Conservation (phyloP, 2,888 invertebrate genomes). For the Trichopoda pennipes region DNA sequence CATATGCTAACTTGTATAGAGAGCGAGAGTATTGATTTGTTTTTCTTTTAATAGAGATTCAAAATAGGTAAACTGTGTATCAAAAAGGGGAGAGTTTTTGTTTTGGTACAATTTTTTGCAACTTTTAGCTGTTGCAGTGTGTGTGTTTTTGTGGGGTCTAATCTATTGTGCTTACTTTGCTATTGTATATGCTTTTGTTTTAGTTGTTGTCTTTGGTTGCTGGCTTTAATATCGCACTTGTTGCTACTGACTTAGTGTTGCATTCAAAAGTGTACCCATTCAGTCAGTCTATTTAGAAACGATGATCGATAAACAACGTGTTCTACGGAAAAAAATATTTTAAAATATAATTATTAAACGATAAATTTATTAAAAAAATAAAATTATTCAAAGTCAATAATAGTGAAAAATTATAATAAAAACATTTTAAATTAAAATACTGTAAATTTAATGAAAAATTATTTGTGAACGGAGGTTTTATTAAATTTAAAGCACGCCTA, state of each 20-base stretch:
- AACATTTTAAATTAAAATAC: background rate
- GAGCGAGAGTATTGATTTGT: constrained; percentile 12
- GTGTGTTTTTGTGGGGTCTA: background rate
- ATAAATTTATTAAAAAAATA: background rate
- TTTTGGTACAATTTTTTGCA: background rate
- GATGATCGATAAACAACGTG: constrained; percentile 70
- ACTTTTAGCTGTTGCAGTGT: background rate
- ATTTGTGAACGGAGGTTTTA: background rate
- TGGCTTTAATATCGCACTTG: constrained; percentile 70
- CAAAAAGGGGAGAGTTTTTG: constrained; percentile 35
- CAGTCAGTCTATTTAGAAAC: constrained; percentile 73
- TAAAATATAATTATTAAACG: background rate
- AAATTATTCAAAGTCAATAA: constrained; percentile 11
- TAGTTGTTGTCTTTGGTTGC: constrained; percentile 56
- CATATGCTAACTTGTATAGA: background rate
- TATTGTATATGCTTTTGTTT: constrained; percentile 45
- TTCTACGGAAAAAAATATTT: constrained; percentile 43
- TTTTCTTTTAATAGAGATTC: constrained; percentile 27
- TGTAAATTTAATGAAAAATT: background rate
- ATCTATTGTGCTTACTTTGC: constrained; percentile 44
- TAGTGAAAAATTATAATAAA: background rate
- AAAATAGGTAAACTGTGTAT: constrained; percentile 35
- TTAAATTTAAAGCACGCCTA: constrained; percentile 1
- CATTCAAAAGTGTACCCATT: constrained; percentile 71
- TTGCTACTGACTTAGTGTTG: constrained; percentile 70